phyloP scores from a whole-genome alignment of 1,140 invertebrate species.

The Ips nitidus region DNA sequence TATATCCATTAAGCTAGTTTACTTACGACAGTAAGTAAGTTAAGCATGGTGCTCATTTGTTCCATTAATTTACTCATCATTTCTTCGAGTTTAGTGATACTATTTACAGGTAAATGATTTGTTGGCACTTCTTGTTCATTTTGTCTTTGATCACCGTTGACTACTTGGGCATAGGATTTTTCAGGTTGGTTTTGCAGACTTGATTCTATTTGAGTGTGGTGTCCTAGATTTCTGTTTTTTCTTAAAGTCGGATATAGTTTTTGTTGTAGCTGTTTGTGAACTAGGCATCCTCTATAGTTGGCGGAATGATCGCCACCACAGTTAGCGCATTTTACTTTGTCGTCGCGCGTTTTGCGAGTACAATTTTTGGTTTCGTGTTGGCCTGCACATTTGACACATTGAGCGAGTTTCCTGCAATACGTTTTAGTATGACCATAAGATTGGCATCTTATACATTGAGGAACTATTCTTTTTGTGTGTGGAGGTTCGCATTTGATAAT shows the following conservation, averaged over 20 bases:
- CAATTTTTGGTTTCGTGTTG: constrained; percentile 49
- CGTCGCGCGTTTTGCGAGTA: constrained; percentile 43
- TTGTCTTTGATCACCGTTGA: too few species aligned
- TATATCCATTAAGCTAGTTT: too few species aligned
- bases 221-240: neutral
- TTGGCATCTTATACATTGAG: constrained; percentile 51
- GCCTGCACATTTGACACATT: constrained; percentile 51
- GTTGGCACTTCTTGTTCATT: too few species aligned
- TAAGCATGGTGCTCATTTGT: too few species aligned
- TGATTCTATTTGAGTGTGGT: too few species aligned
- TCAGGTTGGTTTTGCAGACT: too few species aligned
- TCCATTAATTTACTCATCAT: too few species aligned
- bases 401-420: constrained; percentile 43
- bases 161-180: too few species aligned
- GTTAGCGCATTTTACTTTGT: constrained; percentile 45
- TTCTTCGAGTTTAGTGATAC: constrained; percentile 45
- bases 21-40: too few species aligned
- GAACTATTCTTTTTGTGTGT: constrained; percentile 40
- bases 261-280: constrained; percentile 42
- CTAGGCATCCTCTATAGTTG: constrained; percentile 49
- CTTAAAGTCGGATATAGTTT: neutral
- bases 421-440: constrained; percentile 49
- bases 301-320: constrained; percentile 49
- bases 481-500: constrained; percentile 46
- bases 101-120: constrained; percentile 46